Conservation (phyloP, 2,888 invertebrate genomes). For the Drosophila percnosoma region DNA sequence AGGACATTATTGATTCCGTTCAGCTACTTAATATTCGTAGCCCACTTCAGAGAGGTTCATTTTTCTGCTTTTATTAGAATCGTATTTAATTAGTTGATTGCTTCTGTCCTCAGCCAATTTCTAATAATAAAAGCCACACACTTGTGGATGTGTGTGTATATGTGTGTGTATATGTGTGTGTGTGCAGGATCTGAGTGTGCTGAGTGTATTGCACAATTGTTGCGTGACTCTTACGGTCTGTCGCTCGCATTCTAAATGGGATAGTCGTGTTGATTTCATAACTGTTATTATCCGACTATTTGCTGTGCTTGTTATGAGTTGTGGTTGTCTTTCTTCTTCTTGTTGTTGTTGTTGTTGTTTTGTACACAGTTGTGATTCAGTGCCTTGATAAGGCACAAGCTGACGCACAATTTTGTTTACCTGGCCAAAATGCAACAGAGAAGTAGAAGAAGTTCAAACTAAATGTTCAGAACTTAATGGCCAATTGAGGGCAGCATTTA, state of each 20-base stretch:
- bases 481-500: background rate
- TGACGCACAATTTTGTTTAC: conserved; percentile 38
- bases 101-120: background rate
- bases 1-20: background rate
- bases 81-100: conserved; percentile 4
- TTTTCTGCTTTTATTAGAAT: background rate
- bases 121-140: background rate
- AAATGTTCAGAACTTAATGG: background rate
- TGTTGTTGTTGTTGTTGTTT: background rate
- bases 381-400: conserved; percentile 30
- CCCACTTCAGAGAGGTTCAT: background rate
- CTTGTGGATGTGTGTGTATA: background rate
- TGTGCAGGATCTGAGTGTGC: background rate
- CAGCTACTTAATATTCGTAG: background rate
- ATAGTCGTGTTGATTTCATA: conserved; percentile 51
- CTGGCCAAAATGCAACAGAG: conserved; percentile 14
- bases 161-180: background rate
- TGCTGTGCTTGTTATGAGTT: background rate
- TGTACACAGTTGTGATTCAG: conserved; percentile 38
- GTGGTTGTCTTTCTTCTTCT: background rate
- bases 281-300: conserved; percentile 49
- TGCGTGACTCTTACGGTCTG: conserved; percentile 48
- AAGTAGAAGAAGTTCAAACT: background rate
- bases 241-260: conserved; percentile 24
- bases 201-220: conserved; percentile 19